These are phyloP conservation scores for Orchesella flavescens DNA, from an alignment of 2,888 invertebrate genomes.

Conservation along the genomic window DNA sequence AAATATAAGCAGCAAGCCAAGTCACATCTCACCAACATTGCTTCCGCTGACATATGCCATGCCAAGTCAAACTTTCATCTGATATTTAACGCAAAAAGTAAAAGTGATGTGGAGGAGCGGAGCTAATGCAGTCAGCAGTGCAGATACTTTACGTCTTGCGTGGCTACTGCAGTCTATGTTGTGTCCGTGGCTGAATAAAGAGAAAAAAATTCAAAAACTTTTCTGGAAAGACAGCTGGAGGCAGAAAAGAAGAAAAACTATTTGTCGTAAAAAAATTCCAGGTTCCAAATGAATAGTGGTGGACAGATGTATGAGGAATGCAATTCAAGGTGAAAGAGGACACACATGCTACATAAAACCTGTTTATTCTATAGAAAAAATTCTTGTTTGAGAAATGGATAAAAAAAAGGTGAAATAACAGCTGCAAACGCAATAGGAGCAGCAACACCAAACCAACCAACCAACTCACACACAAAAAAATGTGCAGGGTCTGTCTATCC, in stretches of 20 bases:
- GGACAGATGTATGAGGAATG: constrained; percentile 44
- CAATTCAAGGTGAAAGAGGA: constrained; percentile 42
- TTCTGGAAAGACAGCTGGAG: constrained; percentile 31
- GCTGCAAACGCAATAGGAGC: constrained; percentile 8
- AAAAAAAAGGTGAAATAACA: constrained; percentile 20
- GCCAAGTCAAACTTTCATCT: no score
- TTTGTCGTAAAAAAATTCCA: constrained; percentile 44
- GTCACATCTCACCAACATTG: background rate
- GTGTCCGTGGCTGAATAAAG: no score
- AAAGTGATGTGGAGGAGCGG: background rate
- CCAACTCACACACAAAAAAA: no score
- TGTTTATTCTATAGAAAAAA: constrained; percentile 1
- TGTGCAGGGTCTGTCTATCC: background rate
- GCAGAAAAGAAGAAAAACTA: constrained; percentile 26
- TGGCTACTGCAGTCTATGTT: no score
- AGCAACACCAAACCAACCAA: no score
- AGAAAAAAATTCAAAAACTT: background rate
- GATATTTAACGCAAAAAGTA: constrained; percentile 1
- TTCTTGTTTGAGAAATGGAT: constrained; percentile 32
- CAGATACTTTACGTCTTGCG: background rate
- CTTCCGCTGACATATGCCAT: background rate
- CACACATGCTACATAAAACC: constrained; percentile 5
- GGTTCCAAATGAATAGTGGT: constrained; percentile 46
- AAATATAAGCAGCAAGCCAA: background rate
- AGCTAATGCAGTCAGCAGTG: background rate